Conservation (phyloP, 2,113 vertebrate species). For the Peromyscus polionotus region DNA sequence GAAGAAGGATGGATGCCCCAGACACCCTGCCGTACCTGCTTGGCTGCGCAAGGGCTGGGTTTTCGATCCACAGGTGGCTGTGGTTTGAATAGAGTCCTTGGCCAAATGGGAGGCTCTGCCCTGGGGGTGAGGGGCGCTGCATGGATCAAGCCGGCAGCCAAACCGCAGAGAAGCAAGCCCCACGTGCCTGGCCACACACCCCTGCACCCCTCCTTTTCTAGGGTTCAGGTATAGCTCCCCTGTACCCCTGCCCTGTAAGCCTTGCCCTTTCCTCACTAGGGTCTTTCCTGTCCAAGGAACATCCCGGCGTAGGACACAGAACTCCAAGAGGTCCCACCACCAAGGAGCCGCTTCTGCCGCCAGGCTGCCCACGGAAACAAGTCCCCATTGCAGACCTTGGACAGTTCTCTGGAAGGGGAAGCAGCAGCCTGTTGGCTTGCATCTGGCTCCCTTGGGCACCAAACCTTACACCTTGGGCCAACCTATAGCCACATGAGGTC, state of each 20-base stretch:
- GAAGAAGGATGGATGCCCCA: rapidly evolving
- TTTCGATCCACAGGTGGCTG: slow-evolving; percentile 58
- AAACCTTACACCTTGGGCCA: neutral
- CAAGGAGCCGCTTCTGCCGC: neutral
- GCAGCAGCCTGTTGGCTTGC: too few species aligned
- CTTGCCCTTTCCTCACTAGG: too few species aligned
- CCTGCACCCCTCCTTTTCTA: neutral
- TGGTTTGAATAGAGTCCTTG: slow-evolving; percentile 26
- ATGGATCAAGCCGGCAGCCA: neutral
- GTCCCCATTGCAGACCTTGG: neutral
- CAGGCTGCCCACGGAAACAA: neutral
- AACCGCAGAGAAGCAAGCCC: neutral
- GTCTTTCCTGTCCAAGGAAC: neutral
- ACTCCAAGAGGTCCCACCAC: neutral
- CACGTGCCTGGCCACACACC: rapidly evolving
- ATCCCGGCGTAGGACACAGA: neutral
- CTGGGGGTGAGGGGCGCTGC: neutral
- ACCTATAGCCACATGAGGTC: neutral
- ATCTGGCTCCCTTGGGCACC: neutral
- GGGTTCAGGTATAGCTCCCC: neutral
- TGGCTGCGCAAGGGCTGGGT: neutral
- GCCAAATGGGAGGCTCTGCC: neutral
- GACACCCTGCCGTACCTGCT: neutral
- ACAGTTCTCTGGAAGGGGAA: neutral
- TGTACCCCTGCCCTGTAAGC: too few species aligned